Base-by-base conservation (phyloP, 2,113 vertebrate genomes). In the Dasyprocta punctata region DNA sequence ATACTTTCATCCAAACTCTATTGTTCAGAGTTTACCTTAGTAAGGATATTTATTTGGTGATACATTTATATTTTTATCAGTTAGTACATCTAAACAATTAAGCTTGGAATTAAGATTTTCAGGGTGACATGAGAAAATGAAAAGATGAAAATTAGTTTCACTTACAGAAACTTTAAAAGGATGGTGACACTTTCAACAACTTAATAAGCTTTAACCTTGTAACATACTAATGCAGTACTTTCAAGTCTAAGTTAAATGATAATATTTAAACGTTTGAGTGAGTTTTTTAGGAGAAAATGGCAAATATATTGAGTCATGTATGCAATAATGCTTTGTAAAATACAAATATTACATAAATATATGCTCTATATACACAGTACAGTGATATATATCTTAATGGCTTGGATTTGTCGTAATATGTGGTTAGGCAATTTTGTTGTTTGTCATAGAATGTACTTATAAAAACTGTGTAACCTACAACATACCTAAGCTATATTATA, bases 141-240 rank as follows among this genome's bases (percentile, higher is more conserved):
- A 60, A 47, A 73, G 30, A 8, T 94, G 63, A 95, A 94, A 97
- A 94, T 90, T 87, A 78, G 44, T 77, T 80, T 92, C 38, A 77
- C 30, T 54, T 22, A 8, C 92, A 7, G 8, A 84, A 94, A 54
- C 22, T 90, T 88, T 84, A 33, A 90, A 93, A 41, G 5, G 19
- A 49, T 75, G 19, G 47, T 61, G 20, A 90, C 3, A 12, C n/a
- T 95, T 61, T 93, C 22, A 91, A 83, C 1, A 1, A 52, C 47
- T 67, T 87, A 26, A 85, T 30, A 94, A 71, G 33, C 0, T 38
- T 86, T 84, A 95, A 47, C 36, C 67, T 52, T 60, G 78, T 41
- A 56, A 7, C 3, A 75, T 65, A 56, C 30, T 83, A 83, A 65
- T 47, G 44, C 4, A 71, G 7, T 33, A 3, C 8, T 78, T 83